Evolutionary conservation across 2,888 invertebrate genomes (phyloP).

Genomic region (Dasypolia templi): DNA sequence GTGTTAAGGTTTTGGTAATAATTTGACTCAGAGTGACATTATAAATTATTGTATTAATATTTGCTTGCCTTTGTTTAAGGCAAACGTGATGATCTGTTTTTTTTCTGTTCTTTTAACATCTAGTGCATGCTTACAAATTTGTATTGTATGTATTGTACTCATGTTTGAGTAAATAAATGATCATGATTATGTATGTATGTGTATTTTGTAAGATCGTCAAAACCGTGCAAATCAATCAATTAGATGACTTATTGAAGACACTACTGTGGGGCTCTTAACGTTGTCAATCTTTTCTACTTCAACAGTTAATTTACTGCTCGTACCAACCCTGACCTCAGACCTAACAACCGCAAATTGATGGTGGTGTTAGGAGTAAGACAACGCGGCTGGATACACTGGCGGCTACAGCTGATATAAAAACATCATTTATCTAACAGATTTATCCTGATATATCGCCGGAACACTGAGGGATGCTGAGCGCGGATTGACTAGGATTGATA

Average conservation of each 20-base stretch:
- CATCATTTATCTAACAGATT: conserved; percentile 64
- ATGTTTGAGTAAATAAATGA: too few relatives aligned
- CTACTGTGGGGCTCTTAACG: neutral
- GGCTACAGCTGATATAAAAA: conserved; percentile 59
- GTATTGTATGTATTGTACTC: too few relatives aligned
- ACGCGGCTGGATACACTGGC: conserved; percentile 40
- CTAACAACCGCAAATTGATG: conserved; percentile 50
- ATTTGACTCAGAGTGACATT: too few relatives aligned
- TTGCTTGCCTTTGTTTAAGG: too few relatives aligned
- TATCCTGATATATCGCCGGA: conserved; percentile 57
- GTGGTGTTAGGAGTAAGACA: conserved; percentile 55
- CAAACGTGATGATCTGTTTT: too few relatives aligned
- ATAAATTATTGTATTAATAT: too few relatives aligned
- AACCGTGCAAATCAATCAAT: neutral
- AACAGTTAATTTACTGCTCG: neutral
- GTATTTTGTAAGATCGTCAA: neutral
- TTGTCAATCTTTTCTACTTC: too few relatives aligned
- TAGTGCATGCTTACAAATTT: too few relatives aligned
- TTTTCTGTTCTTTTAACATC: too few relatives aligned
- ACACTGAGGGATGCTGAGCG: conserved; percentile 45
- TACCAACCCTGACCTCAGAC: conserved; percentile 25
- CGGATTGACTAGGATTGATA: conserved; percentile 54
- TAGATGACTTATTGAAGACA: neutral
- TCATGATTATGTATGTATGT: too few relatives aligned
- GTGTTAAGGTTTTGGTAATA: neutral